A percentile compares a stretch with the other conserved stretches of the same genome.
Evolutionary conservation across 2,797 vertebrate genomes (phyloP).

Genomic region (Psittacula derbiana): DNA sequence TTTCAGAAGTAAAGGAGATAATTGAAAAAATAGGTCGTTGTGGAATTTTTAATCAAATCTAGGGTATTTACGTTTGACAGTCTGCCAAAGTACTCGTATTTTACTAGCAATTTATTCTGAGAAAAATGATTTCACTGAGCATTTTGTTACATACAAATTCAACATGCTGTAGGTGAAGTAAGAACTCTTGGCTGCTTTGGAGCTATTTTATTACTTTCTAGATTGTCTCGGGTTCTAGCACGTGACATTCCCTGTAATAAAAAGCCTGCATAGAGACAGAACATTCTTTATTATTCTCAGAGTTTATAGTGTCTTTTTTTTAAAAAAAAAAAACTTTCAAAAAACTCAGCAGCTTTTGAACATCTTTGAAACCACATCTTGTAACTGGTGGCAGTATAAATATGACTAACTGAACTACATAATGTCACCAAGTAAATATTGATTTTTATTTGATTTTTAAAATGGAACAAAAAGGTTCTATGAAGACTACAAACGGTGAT

Average conservation of each 20-base stretch:
- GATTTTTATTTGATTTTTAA: constrained; percentile 11
- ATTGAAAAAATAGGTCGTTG: background rate
- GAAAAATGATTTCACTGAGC: background rate
- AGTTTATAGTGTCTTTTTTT: background rate
- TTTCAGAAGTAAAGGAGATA: background rate
- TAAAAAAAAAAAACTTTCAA: background rate
- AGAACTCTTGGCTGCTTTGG: background rate
- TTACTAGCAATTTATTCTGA: background rate
- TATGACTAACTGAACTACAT: background rate
- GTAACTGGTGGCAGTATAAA: background rate
- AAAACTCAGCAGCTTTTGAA: background rate
- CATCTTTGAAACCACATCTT: background rate
- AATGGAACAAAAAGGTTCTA: background rate
- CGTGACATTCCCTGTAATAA: background rate
- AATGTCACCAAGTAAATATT: background rate
- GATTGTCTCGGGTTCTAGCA: background rate
- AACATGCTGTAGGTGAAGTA: background rate
- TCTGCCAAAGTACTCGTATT: background rate
- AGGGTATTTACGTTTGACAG: background rate
- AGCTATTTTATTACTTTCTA: constrained; percentile 15
- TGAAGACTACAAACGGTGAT: background rate
- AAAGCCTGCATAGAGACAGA: background rate
- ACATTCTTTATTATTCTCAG: background rate
- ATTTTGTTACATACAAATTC: background rate
- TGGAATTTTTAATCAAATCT: constrained; percentile 24